Evolutionary conservation across 2,888 invertebrate genomes (phyloP).

Genomic region (Melinaea marsaeus): DNA sequence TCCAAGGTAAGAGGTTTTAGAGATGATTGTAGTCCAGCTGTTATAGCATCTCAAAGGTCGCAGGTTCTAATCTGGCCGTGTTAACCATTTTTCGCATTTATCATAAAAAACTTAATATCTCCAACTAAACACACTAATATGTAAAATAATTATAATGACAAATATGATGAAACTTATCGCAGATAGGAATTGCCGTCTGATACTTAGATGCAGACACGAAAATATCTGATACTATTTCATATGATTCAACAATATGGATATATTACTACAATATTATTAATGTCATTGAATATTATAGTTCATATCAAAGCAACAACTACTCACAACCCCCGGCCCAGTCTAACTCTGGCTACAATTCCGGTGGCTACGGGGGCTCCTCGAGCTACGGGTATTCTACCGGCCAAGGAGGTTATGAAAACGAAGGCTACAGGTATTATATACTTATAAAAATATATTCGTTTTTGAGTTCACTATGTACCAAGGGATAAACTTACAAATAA

Average conservation of each 20-base stretch:
- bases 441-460: neutral
- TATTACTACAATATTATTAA: neutral
- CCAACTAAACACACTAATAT: too few relatives aligned
- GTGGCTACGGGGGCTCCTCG: constrained; percentile 47
- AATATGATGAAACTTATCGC: constrained; percentile 36
- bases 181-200: constrained; percentile 76
- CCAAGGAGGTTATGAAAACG: constrained; percentile 63
- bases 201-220: constrained; percentile 65
- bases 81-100: too few relatives aligned
- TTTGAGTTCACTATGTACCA: too few relatives aligned
- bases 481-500: too few relatives aligned
- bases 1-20: constrained; percentile 45
- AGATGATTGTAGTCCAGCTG: constrained; percentile 3
- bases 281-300: constrained; percentile 39
- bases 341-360: constrained; percentile 55
- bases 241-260: neutral
- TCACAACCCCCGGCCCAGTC: constrained; percentile 53
- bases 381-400: constrained; percentile 65
- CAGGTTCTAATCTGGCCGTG: too few relatives aligned
- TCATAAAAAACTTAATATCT: too few relatives aligned
- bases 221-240: constrained; percentile 46
- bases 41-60: neutral
- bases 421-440: constrained; percentile 58
- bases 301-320: constrained; percentile 63
- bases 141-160: neutral